These are phyloP conservation scores for Sinelater perroti DNA, from an alignment of 2,888 invertebrate species.

Conservation along the genomic window DNA sequence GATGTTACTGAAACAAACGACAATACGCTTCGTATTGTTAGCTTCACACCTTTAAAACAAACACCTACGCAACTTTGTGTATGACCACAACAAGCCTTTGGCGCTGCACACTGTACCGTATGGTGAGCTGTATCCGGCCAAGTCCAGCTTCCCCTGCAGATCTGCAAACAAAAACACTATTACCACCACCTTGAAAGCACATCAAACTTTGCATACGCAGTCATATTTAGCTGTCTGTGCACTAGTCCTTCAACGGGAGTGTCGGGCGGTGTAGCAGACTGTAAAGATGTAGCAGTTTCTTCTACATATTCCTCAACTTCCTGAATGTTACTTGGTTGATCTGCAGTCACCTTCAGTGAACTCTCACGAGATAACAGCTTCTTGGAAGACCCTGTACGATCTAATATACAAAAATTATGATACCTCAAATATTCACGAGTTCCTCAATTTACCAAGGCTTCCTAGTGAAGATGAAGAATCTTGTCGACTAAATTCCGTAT, in stretches of 20 bases:
- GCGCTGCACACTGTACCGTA: slow-evolving; percentile 84
- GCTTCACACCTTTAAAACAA: slow-evolving; percentile 35
- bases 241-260: slow-evolving; percentile 46
- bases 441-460: slow-evolving; percentile 24
- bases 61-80: slow-evolving; percentile 87
- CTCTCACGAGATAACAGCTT: slow-evolving; percentile 23
- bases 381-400: slow-evolving; percentile 25
- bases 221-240: slow-evolving; percentile 56
- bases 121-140: slow-evolving; percentile 84
- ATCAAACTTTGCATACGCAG: slow-evolving; percentile 53
- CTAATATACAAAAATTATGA: slow-evolving; percentile 17
- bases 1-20: slow-evolving; percentile 69
- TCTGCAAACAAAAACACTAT: slow-evolving; percentile 53
- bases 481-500: slow-evolving; percentile 37
- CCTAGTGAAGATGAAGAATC: slow-evolving; percentile 34
- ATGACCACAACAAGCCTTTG: slow-evolving; percentile 85
- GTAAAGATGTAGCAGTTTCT: slow-evolving; percentile 47
- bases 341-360: slow-evolving; percentile 37
- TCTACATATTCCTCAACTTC: slow-evolving; percentile 54
- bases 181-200: neutral
- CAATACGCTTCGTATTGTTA: slow-evolving; percentile 5
- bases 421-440: neutral
- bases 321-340: slow-evolving; percentile 28
- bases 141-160: slow-evolving; percentile 78
- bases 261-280: slow-evolving; percentile 55